Evolutionary conservation across 2,113 vertebrate genomes (phyloP).

Genomic region (Chionodraco myersi): DNA sequence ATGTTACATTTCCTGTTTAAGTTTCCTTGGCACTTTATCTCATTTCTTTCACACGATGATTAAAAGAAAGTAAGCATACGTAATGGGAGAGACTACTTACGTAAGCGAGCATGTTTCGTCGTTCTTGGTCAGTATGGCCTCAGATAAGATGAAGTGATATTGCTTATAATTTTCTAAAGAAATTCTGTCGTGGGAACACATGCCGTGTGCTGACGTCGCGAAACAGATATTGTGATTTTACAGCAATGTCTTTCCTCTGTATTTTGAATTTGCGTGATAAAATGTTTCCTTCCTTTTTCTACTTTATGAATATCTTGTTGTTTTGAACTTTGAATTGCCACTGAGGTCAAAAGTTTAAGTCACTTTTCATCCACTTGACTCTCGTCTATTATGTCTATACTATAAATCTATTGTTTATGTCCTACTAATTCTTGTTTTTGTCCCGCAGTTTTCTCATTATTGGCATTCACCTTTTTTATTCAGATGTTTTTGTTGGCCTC

Average conservation of each 20-base stretch:
- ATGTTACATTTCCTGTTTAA: not conserved
- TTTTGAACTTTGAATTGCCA: not conserved
- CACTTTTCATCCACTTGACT: not conserved
- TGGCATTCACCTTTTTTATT: not conserved
- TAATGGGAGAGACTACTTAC: not conserved
- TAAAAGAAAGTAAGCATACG: too few relatives aligned
- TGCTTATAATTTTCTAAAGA: not conserved
- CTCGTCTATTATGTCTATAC: fast-evolving
- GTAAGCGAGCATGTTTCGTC: too few relatives aligned
- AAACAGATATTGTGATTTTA: not conserved
- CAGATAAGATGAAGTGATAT: not conserved
- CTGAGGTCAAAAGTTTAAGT: not conserved
- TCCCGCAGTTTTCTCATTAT: not conserved
- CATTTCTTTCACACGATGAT: not conserved
- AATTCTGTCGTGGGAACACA: not conserved
- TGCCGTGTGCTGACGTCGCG: not conserved
- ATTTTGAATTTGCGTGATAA: not conserved
- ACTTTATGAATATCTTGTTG: not conserved
- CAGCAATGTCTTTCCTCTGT: not conserved
- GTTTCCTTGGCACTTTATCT: too few relatives aligned
- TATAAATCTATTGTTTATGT: too few relatives aligned
- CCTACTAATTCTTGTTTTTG: not conserved
- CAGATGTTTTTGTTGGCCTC: not conserved
- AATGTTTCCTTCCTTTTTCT: not conserved
- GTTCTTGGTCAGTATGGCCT: not conserved